A percentile compares a stretch with the other conserved stretches of the same genome.
Conservation (phyloP, 2,888 invertebrate species). For the Harpalus rubripes region DNA sequence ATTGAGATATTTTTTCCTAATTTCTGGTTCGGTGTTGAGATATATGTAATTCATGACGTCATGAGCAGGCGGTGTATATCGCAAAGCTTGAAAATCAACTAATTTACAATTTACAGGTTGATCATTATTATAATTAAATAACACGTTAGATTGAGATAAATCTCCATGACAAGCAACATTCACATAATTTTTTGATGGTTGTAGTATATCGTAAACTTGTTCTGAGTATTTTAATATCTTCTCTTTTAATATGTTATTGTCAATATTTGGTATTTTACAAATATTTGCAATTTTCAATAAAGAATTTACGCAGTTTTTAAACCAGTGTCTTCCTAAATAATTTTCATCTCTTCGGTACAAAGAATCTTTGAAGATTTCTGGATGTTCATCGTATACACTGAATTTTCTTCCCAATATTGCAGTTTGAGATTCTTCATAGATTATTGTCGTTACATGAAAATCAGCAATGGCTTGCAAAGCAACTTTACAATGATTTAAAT, state of each 20-base stretch:
- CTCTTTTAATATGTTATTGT: slow-evolving; percentile 57
- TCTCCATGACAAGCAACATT: slow-evolving; percentile 76
- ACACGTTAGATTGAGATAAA: slow-evolving; percentile 73
- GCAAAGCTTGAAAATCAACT: slow-evolving; percentile 74
- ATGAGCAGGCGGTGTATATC: slow-evolving; percentile 82
- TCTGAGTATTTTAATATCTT: slow-evolving; percentile 54
- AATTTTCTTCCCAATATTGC: slow-evolving; percentile 69
- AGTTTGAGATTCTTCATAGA: slow-evolving; percentile 72
- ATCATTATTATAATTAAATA: slow-evolving; percentile 71
- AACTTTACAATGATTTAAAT: slow-evolving; percentile 70
- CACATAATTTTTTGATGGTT: slow-evolving; percentile 74
- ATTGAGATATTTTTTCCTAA: slow-evolving; percentile 68
- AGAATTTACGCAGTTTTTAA: slow-evolving; percentile 62
- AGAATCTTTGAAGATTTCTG: slow-evolving; percentile 74
- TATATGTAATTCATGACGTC: slow-evolving; percentile 78
- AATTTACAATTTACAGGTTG: slow-evolving; percentile 71
- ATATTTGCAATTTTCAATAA: slow-evolving; percentile 61
- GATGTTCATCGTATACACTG: slow-evolving; percentile 72
- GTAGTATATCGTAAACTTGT: slow-evolving; percentile 72
- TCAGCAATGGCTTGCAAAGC: slow-evolving; percentile 71
- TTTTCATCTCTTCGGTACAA: slow-evolving; percentile 73
- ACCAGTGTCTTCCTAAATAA: slow-evolving; percentile 72
- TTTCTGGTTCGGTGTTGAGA: slow-evolving; percentile 69
- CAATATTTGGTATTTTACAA: slow-evolving; percentile 27
- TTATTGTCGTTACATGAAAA: slow-evolving; percentile 73